Evolutionary conservation across 2,113 vertebrate genomes (phyloP).

Genomic region (Psephotus haematonotus): DNA sequence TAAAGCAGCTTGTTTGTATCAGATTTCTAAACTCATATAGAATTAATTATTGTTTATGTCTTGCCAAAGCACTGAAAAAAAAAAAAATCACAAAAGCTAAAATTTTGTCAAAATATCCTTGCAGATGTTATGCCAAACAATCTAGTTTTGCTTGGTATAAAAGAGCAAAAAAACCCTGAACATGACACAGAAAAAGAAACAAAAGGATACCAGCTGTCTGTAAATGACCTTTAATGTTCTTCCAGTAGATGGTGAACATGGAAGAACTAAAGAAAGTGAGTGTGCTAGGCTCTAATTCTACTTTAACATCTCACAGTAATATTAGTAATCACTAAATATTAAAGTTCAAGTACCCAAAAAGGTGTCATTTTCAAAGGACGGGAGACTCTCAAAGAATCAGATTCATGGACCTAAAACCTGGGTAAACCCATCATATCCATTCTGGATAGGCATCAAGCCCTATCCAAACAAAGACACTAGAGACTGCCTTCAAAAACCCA

Average conservation of each 20-base stretch:
- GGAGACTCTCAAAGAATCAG: not conserved
- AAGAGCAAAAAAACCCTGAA: not conserved
- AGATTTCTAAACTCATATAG: not conserved
- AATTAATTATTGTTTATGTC: not conserved
- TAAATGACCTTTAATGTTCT: not conserved
- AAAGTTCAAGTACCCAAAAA: not conserved
- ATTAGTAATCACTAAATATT: not conserved
- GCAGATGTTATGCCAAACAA: not conserved
- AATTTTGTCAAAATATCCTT: not conserved
- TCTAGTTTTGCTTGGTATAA: not conserved
- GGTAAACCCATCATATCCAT: not conserved
- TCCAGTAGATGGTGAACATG: not conserved
- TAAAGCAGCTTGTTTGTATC: not conserved
- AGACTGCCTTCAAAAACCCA: not conserved
- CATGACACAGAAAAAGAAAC: not conserved
- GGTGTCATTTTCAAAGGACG: not conserved
- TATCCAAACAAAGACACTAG: not conserved
- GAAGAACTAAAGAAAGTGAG: not conserved
- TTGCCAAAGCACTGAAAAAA: not conserved
- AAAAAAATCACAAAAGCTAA: not conserved
- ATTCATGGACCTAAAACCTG: not conserved
- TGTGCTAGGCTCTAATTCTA: not conserved
- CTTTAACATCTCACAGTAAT: not conserved
- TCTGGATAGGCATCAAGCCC: not conserved
- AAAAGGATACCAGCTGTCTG: not conserved